phyloP scores from a whole-genome alignment of 2,113 vertebrate genomes.

The Cyanocitta stelleri region DNA sequence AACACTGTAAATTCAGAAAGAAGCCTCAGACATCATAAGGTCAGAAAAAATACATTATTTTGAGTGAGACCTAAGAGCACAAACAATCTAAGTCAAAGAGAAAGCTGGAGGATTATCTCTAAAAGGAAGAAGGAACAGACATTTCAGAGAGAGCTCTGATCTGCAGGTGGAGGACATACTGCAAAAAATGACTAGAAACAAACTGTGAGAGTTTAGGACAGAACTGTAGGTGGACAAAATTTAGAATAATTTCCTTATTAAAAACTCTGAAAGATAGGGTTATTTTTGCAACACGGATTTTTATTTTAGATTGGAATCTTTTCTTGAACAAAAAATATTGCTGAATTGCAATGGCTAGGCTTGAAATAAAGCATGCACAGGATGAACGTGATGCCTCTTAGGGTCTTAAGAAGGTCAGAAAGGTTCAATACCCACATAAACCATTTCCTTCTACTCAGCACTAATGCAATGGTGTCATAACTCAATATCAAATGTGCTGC shows the following conservation, averaged over 20 bases:
- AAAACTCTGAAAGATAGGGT: background rate
- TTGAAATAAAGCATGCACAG: background rate
- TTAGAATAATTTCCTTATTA: background rate
- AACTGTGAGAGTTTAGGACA: background rate
- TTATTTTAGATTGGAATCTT: background rate
- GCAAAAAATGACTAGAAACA: background rate
- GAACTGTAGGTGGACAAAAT: background rate
- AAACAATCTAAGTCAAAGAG: background rate
- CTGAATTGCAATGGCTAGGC: background rate
- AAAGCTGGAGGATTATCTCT: background rate
- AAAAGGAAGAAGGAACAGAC: background rate
- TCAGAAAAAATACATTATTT: background rate
- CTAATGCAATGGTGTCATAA: background rate
- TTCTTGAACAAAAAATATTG: background rate
- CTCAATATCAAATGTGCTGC: background rate
- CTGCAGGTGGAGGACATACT: background rate
- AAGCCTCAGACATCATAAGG: background rate
- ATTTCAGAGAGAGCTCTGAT: background rate
- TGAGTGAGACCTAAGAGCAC: background rate
- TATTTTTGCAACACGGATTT: background rate
- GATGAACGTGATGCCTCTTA: accelerated
- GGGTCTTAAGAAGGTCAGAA: background rate
- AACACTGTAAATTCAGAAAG: background rate
- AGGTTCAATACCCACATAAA: background rate
- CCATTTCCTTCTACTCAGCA: background rate